Conservation (phyloP, 2,113 vertebrate genomes). For the Smithornis capensis region DNA sequence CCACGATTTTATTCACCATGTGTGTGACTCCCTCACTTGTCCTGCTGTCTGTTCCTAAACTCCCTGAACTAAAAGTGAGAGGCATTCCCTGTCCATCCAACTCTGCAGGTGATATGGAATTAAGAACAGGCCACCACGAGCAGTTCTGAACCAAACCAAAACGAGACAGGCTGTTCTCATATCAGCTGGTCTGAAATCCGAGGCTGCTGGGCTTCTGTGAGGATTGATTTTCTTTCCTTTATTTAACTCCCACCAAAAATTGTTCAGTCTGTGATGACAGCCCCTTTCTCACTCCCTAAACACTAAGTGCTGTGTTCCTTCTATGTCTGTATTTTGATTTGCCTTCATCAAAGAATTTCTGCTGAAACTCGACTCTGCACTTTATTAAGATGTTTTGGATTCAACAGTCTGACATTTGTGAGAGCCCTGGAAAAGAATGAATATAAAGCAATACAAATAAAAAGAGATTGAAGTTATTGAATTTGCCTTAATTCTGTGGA, state of each 20-base stretch:
- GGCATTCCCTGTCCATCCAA: background rate
- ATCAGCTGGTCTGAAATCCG: background rate
- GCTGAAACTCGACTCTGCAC: background rate
- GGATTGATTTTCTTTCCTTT: background rate
- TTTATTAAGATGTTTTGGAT: background rate
- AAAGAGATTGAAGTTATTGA: background rate
- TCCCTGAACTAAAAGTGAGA: background rate
- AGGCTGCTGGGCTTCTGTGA: background rate
- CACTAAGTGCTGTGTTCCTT: background rate
- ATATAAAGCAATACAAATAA: background rate
- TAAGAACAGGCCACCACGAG: background rate
- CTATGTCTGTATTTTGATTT: background rate
- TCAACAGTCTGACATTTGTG: background rate
- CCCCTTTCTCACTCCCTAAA: background rate
- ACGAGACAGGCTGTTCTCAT: background rate
- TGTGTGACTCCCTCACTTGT: background rate
- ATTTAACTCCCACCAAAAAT: background rate
- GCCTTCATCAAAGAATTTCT: background rate
- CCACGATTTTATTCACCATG: background rate
- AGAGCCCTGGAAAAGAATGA: background rate
- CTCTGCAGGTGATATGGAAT: fast-evolving
- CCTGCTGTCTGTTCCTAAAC: background rate
- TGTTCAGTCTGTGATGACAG: background rate
- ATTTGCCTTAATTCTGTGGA: background rate
- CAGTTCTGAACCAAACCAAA: background rate